These are phyloP conservation scores for Euspilapteryx auroguttella DNA, from an alignment of 2,888 invertebrate species.

Conservation along the genomic window DNA sequence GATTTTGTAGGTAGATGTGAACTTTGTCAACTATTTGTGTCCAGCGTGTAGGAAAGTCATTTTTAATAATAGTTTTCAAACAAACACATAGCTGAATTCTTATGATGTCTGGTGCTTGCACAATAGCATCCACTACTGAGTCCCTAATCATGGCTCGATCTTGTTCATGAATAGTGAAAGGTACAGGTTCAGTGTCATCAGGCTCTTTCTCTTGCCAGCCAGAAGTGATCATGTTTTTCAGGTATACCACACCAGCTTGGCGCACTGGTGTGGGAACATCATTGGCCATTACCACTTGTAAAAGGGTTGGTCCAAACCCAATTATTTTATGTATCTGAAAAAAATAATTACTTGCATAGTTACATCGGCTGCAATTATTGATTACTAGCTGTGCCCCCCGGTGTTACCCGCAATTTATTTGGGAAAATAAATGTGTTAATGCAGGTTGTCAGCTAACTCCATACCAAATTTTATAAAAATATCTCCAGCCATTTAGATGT, in stretches of 20 bases:
- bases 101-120: constrained; percentile 89
- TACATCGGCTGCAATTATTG: too few species aligned
- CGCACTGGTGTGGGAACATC: constrained; percentile 89
- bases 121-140: constrained; percentile 93
- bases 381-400: too few species aligned
- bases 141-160: constrained; percentile 92
- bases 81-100: constrained; percentile 91
- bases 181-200: constrained; percentile 71
- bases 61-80: constrained; percentile 89
- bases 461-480: too few species aligned
- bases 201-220: constrained; percentile 87
- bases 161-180: constrained; percentile 93
- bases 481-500: too few species aligned
- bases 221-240: constrained; percentile 89
- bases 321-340: constrained; percentile 71
- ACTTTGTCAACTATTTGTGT: constrained; percentile 95
- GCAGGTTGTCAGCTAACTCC: too few species aligned
- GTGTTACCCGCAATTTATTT: too few species aligned
- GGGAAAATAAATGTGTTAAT: too few species aligned
- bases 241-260: constrained; percentile 95
- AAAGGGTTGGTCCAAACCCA: constrained; percentile 90
- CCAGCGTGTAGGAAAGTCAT: constrained; percentile 95
- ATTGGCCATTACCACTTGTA: constrained; percentile 91
- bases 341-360: not conserved
- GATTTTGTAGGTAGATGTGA: constrained; percentile 87